Evolutionary conservation across 2,888 invertebrate species (phyloP).

Genomic region (Macrosiphum euphorbiae): DNA sequence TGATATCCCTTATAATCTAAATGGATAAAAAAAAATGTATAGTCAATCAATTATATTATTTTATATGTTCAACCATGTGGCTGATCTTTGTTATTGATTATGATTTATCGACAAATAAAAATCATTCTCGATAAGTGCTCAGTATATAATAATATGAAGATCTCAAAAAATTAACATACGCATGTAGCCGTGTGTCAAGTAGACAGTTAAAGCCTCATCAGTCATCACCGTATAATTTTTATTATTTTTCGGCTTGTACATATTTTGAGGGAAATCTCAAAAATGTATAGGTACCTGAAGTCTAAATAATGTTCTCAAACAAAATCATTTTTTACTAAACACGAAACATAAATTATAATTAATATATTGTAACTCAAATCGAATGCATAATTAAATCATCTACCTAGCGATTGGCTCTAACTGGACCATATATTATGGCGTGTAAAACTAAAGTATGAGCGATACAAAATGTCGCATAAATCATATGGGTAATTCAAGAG

Average conservation of each 20-base stretch:
- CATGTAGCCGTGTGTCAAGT: not conserved
- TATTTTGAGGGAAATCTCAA: not conserved
- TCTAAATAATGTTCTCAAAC: not conserved
- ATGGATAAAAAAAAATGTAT: constrained; percentile 65
- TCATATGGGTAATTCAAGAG: not conserved
- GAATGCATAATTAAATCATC: not conserved
- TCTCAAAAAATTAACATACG: not conserved
- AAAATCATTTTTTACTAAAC: not conserved
- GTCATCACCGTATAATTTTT: not conserved
- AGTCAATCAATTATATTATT: not conserved
- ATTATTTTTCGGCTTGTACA: not conserved
- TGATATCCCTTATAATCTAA: constrained; percentile 81
- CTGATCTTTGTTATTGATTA: not conserved
- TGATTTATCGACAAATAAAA: constrained; percentile 36
- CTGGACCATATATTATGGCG: not conserved
- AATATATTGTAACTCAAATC: not conserved
- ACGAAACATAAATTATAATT: not conserved
- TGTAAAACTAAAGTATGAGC: not conserved
- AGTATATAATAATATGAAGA: not conserved
- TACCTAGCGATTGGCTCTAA: not conserved
- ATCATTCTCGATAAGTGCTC: not conserved
- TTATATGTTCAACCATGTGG: not conserved
- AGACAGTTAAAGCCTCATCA: not conserved
- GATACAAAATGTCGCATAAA: not conserved
- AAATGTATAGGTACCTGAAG: not conserved